Percentiles rank a stretch among this genome's conserved stretches.
Evolutionary conservation across 2,113 vertebrate species (phyloP).

Genomic region (Ochotona curzoniae): DNA sequence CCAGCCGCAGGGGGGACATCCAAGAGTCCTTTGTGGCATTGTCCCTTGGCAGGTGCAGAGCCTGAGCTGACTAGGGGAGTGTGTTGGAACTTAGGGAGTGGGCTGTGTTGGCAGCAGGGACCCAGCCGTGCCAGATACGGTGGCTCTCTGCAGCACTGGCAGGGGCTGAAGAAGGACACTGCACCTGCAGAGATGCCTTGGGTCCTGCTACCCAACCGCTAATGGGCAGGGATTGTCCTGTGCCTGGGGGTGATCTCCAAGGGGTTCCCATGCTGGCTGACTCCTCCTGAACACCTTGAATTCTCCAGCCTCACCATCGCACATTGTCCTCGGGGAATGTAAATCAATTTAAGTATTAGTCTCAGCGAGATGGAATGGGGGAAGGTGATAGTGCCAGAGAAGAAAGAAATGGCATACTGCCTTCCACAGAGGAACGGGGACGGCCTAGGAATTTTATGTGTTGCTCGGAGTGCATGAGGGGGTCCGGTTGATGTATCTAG

Average conservation of each 20-base stretch:
- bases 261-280: conserved; percentile 29
- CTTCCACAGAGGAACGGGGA: conserved; percentile 52
- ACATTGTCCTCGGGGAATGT: conserved; percentile 75
- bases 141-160: neutral
- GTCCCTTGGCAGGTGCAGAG: neutral
- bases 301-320: conserved; percentile 67
- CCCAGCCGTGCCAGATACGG: neutral
- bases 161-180: neutral
- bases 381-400: conserved; percentile 71
- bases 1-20: neutral
- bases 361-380: conserved; percentile 80
- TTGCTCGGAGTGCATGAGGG: neutral
- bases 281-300: conserved; percentile 68
- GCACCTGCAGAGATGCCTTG: neutral
- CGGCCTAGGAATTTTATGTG: conserved; percentile 60
- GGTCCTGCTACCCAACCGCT: neutral
- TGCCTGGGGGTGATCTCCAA: conserved; percentile 2
- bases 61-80: neutral
- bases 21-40: neutral
- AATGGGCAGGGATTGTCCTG: neutral
- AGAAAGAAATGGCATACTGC: conserved; percentile 68
- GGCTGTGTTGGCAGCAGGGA: neutral
- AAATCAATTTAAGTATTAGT: conserved; percentile 84
- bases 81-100: neutral
- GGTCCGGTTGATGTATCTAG: neutral